Conservation (phyloP, 2,888 invertebrate genomes). For the Schrankia costaestrigalis region DNA sequence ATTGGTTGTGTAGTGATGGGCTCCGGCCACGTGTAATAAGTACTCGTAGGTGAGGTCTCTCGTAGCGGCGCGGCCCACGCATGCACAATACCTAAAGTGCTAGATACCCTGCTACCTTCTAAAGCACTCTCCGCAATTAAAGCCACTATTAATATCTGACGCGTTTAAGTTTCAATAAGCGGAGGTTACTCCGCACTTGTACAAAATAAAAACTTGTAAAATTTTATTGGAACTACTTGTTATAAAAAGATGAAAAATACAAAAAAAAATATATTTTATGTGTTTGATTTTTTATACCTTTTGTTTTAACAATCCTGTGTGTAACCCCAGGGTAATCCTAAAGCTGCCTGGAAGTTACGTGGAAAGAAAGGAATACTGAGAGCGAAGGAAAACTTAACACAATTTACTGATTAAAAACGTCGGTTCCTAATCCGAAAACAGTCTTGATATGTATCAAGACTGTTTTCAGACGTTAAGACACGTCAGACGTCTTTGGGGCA, state of each 20-base stretch:
- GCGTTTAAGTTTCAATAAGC: constrained; percentile 60
- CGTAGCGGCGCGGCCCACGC: constrained; percentile 59
- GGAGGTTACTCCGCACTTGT: constrained; percentile 70
- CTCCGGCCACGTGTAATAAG: constrained; percentile 22
- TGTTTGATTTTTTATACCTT: constrained; percentile 8
- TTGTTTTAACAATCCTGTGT: background rate
- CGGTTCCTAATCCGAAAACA: too few species aligned
- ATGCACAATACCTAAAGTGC: constrained; percentile 49
- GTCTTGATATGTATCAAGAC: too few species aligned
- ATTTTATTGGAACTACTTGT: constrained; percentile 79
- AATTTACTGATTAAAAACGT: too few species aligned
- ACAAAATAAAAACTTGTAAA: constrained; percentile 76
- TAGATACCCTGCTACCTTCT: constrained; percentile 39
- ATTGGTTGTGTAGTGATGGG: constrained; percentile 37
- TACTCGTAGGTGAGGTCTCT: constrained; percentile 34
- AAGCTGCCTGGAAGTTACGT: too few species aligned
- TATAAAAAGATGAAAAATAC: constrained; percentile 70
- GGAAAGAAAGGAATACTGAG: too few species aligned
- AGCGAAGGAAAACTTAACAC: too few species aligned
- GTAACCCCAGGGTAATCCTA: too few species aligned
- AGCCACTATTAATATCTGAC: constrained; percentile 55
- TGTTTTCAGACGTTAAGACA: too few species aligned
- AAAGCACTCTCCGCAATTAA: constrained; percentile 40
- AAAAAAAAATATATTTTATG: constrained; percentile 37
- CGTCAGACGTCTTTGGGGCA: too few species aligned